Base-by-base conservation (phyloP, 2,797 vertebrate genomes). In the Sebastes itinus region DNA sequence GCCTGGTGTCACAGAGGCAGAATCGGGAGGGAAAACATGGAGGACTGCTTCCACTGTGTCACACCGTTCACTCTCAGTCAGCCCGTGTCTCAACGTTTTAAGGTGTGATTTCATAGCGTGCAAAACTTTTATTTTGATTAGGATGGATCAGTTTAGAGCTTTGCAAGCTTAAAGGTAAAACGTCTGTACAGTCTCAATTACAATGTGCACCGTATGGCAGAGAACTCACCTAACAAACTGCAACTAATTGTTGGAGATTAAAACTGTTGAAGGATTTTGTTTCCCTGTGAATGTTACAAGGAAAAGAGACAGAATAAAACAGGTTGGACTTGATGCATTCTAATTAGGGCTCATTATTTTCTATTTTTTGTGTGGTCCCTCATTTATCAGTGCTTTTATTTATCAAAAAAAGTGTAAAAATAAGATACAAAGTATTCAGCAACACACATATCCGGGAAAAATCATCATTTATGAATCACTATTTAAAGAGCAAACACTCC, bases 1-100 rank as follows among this genome's bases (percentile, higher is more conserved):
- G 84, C 28, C 78, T 82, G 54, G 83, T 84, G 83, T 83, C 87
- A 87, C 84, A 68, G 65, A 77, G 83, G 75, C 67, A 75, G 80
- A 75, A 52, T 49, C 20, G 11, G 42, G 72, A 77, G 67, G 33
- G 30, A 70, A 77, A 84, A 78, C 56, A 72, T 18, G 14, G 38
- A 81, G n/a, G 84, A 65, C 7, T 28, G 61, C 59, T 61, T 81
- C 59, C 12, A 22, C 64, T 61, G 60, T 6, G 55, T 65, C 42
- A 58, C 70, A 68, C 55, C 20, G 62, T 4, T 80, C 52, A 56
- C 32, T 81, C 60, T n/a, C 68, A 74, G 35, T 38, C 70, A 14
- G 64, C 63, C 38, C 22, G 4, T 42, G 25, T 78, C n/a, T 64
- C 59, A 33, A 14, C 38, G 25, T 75, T 84, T 58, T n/a, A 61